These are phyloP conservation scores for Acromyrmex heyeri DNA, from an alignment of 1,140 invertebrate genomes.

Conservation along the genomic window DNA sequence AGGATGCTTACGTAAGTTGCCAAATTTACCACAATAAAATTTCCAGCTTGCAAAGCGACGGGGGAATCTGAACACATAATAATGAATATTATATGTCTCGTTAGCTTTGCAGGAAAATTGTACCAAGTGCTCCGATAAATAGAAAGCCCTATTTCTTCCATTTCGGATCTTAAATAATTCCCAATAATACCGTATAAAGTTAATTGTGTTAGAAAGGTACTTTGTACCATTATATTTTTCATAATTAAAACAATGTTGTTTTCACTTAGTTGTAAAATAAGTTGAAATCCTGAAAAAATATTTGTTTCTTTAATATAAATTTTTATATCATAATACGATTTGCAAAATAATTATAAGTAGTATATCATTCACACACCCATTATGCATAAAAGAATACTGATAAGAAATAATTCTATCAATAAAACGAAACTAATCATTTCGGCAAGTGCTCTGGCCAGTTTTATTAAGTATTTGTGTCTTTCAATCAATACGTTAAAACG, in stretches of 20 bases:
- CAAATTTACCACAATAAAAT: conserved; percentile 53
- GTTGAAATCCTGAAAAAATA: conserved; percentile 60
- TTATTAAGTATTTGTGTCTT: conserved; percentile 50
- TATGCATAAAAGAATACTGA: conserved; percentile 49
- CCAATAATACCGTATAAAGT: conserved; percentile 50
- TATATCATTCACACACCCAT: conserved; percentile 41
- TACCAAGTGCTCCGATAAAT: conserved; percentile 51
- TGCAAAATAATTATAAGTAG: background rate
- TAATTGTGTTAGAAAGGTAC: conserved; percentile 16
- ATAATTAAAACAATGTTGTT: background rate
- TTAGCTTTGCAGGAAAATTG: background rate
- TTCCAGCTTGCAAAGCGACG: conserved; percentile 20
- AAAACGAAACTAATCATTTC: conserved; percentile 45
- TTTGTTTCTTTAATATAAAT: background rate
- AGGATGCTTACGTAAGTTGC: conserved; percentile 57
- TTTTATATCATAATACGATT: background rate
- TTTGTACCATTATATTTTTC: conserved; percentile 20
- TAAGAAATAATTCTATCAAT: conserved; percentile 48
- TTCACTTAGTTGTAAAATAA: conserved; percentile 34
- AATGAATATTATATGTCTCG: conserved; percentile 37
- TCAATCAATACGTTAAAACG: background rate
- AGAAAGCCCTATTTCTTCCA: conserved; percentile 32
- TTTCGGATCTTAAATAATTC: conserved; percentile 59
- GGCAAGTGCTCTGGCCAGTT: background rate
- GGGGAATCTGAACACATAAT: conserved; percentile 38